Evolutionary conservation across 2,888 invertebrate genomes (phyloP), one percentile per base, ranked within the genome.

Genomic region (Agriopis marginaria): DNA sequence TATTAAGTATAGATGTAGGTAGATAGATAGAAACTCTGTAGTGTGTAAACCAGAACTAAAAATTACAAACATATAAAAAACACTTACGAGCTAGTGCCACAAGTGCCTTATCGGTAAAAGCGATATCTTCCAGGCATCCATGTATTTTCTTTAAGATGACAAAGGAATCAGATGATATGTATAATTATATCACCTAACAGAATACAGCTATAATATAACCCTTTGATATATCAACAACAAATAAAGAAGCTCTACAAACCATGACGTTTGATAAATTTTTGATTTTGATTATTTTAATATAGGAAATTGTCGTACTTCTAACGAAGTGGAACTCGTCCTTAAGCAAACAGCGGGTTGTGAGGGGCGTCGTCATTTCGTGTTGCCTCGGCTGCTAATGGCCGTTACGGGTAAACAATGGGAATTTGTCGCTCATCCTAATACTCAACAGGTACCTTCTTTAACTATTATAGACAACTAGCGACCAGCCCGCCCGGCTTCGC

Each of bases 391-490:
- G 9, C 92, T 96, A 42, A 90, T 96, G 85, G 97, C 97, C 0
- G 94, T 97, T 78, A 95, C 96, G 80, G 95, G 95, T 79, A 95
- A 95, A 74, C 97, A 97, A 80, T 97, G 96, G 81, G 95, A 95
- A 82, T 97, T 97, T 82, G 96, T 97, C 0, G 96, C 97, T 6
- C 97, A 97, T 87, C 96, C 97, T 0, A 96, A 97, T 83, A 96
- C 96, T 17, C 97, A 97, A 82, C 96, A 96, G 89, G 94, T 95
- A 7, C n/a, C 47, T 32, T 5, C 32, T 32, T 32, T 32, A 32
- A 32, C 4, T 47, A 47, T 47, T n/a, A 12, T n/a, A 47, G 12
- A n/a, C n/a, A n/a, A n/a, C n/a, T n/a, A n/a, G n/a, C n/a, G n/a
- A n/a, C n/a, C n/a, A n/a, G n/a, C n/a, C n/a, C n/a, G n/a, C n/a